Conservation (phyloP, 2,888 invertebrate genomes). For the Ptilodon capucinus region DNA sequence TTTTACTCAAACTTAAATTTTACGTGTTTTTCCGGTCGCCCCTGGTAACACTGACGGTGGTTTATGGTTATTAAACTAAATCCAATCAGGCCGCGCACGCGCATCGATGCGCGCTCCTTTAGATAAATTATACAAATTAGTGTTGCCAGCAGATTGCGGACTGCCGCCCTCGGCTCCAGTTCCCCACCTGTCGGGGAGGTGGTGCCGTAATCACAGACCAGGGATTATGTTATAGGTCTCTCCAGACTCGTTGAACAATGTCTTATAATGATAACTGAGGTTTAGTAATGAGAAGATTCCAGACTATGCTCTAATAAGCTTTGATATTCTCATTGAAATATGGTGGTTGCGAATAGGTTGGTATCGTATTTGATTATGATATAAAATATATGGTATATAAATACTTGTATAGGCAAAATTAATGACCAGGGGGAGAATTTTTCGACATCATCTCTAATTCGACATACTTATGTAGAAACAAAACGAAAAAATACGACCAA, state of each 20-base stretch:
- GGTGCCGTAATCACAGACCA: background rate
- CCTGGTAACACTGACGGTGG: slow-evolving; percentile 36
- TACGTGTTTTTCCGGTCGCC: slow-evolving; percentile 25
- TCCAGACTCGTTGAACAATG: background rate
- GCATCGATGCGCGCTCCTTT: slow-evolving; percentile 19
- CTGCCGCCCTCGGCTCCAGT: background rate
- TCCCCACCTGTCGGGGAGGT: background rate
- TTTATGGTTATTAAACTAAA: slow-evolving; percentile 76
- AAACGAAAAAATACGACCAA: too few relatives aligned
- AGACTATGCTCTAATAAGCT: background rate
- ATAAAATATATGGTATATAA: background rate
- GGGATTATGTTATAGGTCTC: background rate
- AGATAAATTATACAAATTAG: slow-evolving; percentile 31
- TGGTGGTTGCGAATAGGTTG: background rate
- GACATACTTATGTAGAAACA: too few relatives aligned
- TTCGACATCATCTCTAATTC: too few relatives aligned
- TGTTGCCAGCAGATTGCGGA: slow-evolving; percentile 6
- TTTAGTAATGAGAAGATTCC: background rate
- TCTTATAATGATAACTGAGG: background rate
- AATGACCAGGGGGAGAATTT: too few relatives aligned
- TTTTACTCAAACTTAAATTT: too few relatives aligned
- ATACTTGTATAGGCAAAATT: too few relatives aligned
- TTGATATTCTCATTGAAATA: background rate
- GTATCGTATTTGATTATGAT: background rate
- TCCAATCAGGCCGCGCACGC: slow-evolving; percentile 59